Evolutionary conservation across 2,797 vertebrate genomes (phyloP).

Genomic region (Geotrypetes seraphini): DNA sequence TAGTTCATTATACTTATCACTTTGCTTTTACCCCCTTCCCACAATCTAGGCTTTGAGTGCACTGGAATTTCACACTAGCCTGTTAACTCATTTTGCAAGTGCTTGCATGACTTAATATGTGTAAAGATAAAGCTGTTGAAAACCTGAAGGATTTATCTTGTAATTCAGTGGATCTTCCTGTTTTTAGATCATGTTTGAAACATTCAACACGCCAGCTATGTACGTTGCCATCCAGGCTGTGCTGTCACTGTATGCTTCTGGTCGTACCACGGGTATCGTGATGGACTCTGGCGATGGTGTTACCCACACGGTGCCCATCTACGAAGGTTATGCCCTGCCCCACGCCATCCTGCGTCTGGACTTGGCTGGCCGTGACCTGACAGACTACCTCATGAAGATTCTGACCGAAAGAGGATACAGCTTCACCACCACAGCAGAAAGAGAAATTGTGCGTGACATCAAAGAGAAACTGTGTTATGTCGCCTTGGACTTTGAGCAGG

Average conservation of each 20-base stretch:
- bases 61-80: no score
- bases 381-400: slow-evolving; percentile 30
- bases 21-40: no score
- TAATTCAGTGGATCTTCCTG: no score
- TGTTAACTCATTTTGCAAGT: no score
- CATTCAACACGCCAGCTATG: slow-evolving; percentile 27
- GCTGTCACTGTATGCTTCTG: slow-evolving; percentile 23
- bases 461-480: slow-evolving; percentile 45
- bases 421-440: slow-evolving; percentile 29
- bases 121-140: no score
- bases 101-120: no score
- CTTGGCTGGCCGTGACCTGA: slow-evolving; percentile 19
- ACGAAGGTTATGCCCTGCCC: slow-evolving; percentile 9
- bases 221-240: slow-evolving; percentile 14
- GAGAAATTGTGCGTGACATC: slow-evolving; percentile 33
- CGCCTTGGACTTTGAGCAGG: slow-evolving; percentile 38
- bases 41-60: no score
- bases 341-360: slow-evolving; percentile 10
- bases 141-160: no score
- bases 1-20: no score
- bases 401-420: slow-evolving; percentile 27
- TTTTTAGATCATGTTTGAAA: slow-evolving; percentile 34
- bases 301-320: slow-evolving; percentile 25
- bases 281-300: slow-evolving; percentile 9
- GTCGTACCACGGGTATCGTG: slow-evolving; percentile 18